Evolutionary conservation across 2,888 invertebrate species (phyloP).

Genomic region (Drosophila maculinotata): DNA sequence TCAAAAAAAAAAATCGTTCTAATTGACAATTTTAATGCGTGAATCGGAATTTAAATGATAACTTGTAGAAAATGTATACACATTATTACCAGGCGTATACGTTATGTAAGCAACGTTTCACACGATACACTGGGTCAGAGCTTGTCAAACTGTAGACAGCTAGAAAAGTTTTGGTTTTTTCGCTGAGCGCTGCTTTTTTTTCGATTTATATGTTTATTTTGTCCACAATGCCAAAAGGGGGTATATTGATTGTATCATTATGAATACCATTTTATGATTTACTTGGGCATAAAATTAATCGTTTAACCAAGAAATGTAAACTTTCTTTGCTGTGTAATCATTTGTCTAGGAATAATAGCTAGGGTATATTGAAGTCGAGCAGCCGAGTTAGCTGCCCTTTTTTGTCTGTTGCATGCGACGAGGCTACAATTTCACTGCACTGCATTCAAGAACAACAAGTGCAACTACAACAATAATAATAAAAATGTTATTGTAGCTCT

Average conservation of each 20-base stretch:
- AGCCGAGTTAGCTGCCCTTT: background rate
- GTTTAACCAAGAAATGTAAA: too few relatives aligned
- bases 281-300: too few relatives aligned
- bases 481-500: constrained; percentile 13
- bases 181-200: constrained; percentile 32
- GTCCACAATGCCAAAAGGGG: background rate
- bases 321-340: too few relatives aligned
- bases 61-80: constrained; percentile 2
- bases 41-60: constrained; percentile 24
- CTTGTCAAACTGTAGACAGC: constrained; percentile 37
- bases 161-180: constrained; percentile 18
- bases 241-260: constrained; percentile 4
- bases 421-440: constrained; percentile 52
- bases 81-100: background rate
- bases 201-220: background rate
- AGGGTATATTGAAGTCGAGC: constrained; percentile 4
- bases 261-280: too few relatives aligned
- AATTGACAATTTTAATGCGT: constrained; percentile 42
- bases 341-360: background rate
- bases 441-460: constrained; percentile 33
- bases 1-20: background rate
- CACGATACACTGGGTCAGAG: constrained; percentile 52
- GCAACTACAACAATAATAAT: constrained; percentile 34
- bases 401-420: constrained; percentile 30
- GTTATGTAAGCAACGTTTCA: constrained; percentile 51